A percentile compares a stretch with the other conserved stretches of the same genome.
These are phyloP conservation scores for Isoperla grammatica DNA, from an alignment of 2,888 invertebrate genomes.

Conservation along the genomic window DNA sequence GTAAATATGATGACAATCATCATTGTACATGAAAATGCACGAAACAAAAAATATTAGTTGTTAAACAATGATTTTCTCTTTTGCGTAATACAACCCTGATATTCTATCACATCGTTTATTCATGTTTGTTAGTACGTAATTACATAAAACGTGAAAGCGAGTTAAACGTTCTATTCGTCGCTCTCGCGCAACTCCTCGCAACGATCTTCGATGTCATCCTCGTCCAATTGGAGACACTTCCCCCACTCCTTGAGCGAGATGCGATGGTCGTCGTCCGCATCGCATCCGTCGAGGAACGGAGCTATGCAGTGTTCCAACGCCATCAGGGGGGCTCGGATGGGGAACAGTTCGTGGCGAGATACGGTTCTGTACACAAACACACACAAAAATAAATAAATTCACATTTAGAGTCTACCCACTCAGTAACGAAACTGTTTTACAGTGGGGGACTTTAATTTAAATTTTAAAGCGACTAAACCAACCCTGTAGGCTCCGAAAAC, in stretches of 20 bases:
- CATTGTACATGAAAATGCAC: too few relatives aligned
- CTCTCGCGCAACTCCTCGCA: slow-evolving; percentile 66
- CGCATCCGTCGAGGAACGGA: slow-evolving; percentile 90
- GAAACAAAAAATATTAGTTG: too few relatives aligned
- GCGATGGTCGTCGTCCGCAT: slow-evolving; percentile 80
- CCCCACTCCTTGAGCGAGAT: slow-evolving; percentile 94
- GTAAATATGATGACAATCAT: too few relatives aligned
- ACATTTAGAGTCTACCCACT: too few relatives aligned
- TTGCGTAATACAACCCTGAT: too few relatives aligned
- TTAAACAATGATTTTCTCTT: too few relatives aligned
- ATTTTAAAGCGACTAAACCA: too few relatives aligned
- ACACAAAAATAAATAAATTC: too few relatives aligned
- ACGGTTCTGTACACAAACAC: slow-evolving; percentile 54
- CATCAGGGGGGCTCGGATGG: slow-evolving; percentile 90
- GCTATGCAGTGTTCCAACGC: slow-evolving; percentile 97
- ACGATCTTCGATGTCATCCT: slow-evolving; percentile 74
- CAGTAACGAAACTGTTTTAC: too few relatives aligned
- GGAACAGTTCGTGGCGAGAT: slow-evolving; percentile 92
- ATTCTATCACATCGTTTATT: background rate
- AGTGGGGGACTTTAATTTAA: too few relatives aligned
- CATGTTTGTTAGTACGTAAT: too few relatives aligned
- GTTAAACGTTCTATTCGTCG: slow-evolving; percentile 8
- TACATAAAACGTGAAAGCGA: background rate
- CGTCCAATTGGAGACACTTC: slow-evolving; percentile 73
- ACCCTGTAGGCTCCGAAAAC: too few relatives aligned